These are phyloP conservation scores for Pachyseris speciosa DNA, from an alignment of 64 coral and sea anemone genomes.

Conservation along the genomic window DNA sequence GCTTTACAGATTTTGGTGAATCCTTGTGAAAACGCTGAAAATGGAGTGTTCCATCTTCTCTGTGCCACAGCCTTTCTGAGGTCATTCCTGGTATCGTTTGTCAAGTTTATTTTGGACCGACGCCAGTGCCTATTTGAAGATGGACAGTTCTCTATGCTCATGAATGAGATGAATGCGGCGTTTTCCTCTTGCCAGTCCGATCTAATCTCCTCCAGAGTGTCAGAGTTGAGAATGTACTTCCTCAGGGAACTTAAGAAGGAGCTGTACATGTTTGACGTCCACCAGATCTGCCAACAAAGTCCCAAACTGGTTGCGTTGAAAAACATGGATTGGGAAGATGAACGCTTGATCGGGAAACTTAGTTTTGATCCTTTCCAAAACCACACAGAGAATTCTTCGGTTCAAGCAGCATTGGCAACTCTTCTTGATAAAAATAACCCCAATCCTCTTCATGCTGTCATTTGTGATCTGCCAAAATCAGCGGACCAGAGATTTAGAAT, in stretches of 20 bases:
- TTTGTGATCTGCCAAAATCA: slow-evolving; percentile 12
- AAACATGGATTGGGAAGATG: slow-evolving; percentile 23
- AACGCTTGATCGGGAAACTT: background rate
- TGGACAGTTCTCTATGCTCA: slow-evolving; percentile 59
- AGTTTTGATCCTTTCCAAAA: slow-evolving; percentile 45
- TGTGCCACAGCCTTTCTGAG: slow-evolving; percentile 73
- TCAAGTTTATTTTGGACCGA: slow-evolving; percentile 31
- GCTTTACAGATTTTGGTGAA: slow-evolving; percentile 38
- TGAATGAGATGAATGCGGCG: slow-evolving; percentile 45
- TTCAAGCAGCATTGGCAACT: slow-evolving; percentile 41
- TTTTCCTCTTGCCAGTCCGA: background rate
- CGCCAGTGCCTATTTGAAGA: slow-evolving; percentile 37
- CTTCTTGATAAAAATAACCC: background rate
- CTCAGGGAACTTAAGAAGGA: slow-evolving; percentile 65
- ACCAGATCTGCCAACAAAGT: slow-evolving; percentile 40
- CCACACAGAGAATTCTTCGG: background rate
- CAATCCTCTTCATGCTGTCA: slow-evolving; percentile 17
- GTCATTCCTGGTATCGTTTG: slow-evolving; percentile 59
- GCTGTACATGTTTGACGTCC: slow-evolving; percentile 62
- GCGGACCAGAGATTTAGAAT: slow-evolving; percentile 20
- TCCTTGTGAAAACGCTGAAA: background rate
- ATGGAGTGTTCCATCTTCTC: slow-evolving; percentile 37
- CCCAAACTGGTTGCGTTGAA: slow-evolving; percentile 47
- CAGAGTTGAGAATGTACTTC: background rate
- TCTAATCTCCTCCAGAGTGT: background rate